Conservation (phyloP, 2,797 vertebrate genomes). For the Gymnocypris eckloni region DNA sequence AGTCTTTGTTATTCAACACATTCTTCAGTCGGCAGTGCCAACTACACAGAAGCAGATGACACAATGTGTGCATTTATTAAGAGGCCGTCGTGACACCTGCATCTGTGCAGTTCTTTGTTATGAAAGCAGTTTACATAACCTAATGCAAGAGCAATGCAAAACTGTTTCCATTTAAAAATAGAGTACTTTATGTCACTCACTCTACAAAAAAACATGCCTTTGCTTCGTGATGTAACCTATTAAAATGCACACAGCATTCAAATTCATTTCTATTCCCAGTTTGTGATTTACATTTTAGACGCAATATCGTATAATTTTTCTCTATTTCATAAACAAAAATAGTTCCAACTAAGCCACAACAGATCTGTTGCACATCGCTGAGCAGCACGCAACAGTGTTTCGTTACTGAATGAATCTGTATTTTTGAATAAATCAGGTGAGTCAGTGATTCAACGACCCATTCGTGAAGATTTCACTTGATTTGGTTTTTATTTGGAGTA, state of each 20-base stretch:
- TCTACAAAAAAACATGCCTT: background rate
- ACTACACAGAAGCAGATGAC: background rate
- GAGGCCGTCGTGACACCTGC: background rate
- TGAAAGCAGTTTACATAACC: background rate
- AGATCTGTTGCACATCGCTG: background rate
- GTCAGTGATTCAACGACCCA: background rate
- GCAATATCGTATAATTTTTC: background rate
- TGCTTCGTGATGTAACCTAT: background rate
- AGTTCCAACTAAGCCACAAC: background rate
- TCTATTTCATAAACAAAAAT: background rate
- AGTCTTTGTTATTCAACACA: background rate
- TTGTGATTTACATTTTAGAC: background rate
- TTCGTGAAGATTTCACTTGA: background rate
- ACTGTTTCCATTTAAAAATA: background rate
- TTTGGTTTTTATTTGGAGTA: background rate
- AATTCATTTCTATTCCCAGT: background rate
- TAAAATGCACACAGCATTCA: background rate
- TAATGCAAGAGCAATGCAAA: background rate
- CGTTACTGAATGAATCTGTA: background rate
- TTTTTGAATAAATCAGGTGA: background rate
- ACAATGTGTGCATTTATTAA: background rate
- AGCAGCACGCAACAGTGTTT: background rate
- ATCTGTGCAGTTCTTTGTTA: background rate
- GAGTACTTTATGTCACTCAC: background rate
- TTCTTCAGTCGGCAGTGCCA: background rate